Base-by-base conservation (phyloP, 2,888 invertebrate genomes). In the Drosophila maculinotata region DNA sequence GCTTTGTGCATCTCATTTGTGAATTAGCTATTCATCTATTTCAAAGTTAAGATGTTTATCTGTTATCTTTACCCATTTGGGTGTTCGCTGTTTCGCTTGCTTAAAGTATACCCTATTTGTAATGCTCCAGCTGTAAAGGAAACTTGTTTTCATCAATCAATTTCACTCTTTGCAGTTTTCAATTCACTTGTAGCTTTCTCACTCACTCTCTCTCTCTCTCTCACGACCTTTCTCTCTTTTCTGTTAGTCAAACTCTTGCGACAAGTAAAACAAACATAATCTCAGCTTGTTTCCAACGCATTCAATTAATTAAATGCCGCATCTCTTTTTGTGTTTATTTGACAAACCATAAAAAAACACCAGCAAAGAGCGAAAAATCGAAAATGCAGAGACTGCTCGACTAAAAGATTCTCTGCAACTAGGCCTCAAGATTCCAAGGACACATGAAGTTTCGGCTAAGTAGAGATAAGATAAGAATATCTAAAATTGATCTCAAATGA, bases 221-320 rank as follows among this genome's bases (percentile, higher is more conserved):
- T n/a, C n/a, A n/a, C n/a, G n/a, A 1, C 0, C 6, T n/a, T 9
- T 9, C 12, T 14, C 12, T 17, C 23, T 23, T n/a, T 39, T 25
- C 6, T 14, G 41, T 42, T 17, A 10, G 10, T 12, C 64, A 5
- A 28, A 36, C 20, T 20, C 48, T 48, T 48, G 38, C 56, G 48
- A 64, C 63, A 75, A 66, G 77, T 67, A 53, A 64, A 69, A 49
- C 60, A 69, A 79, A 70, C 63, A 69, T 70, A 54, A 71, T 71
- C 76, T 76, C 42, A 66, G 66, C 63, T 65, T 81, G 75, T 78
- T 81, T 69, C 57, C 68, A 79, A 79, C 76, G 76, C 68, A 81
- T 84, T 85, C 76, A 79, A 85, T 85, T 85, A 85, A 85, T 73
- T 81, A 67, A 84, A 75, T 75, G 68, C 59, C 62, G 49, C 69